Conservation (phyloP, 2,797 vertebrate genomes). For the Sebastes aleutianus region DNA sequence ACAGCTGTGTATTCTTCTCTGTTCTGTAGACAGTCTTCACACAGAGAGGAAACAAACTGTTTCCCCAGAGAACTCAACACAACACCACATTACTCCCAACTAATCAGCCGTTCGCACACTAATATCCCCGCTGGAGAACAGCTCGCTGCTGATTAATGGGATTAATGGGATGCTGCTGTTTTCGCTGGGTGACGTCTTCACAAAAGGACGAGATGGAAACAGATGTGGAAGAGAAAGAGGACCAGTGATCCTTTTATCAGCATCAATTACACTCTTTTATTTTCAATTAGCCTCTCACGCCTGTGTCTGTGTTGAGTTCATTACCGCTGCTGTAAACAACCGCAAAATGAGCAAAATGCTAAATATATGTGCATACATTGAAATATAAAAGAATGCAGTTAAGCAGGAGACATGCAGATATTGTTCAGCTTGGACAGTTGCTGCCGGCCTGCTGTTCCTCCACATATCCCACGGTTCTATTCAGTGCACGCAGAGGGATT, state of each 20-base stretch:
- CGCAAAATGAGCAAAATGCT: not conserved
- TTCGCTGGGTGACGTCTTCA: constrained; percentile 6
- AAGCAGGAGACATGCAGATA: not conserved
- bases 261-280: constrained; percentile 1
- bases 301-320: not conserved
- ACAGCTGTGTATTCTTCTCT: not conserved
- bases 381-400: not conserved
- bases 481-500: not conserved
- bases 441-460: not conserved
- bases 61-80: not conserved
- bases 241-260: not conserved
- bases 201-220: not conserved
- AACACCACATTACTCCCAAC: constrained; percentile 18
- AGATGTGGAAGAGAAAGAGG: not conserved
- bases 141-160: constrained; percentile 12
- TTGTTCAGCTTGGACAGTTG: not conserved
- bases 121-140: constrained; percentile 16
- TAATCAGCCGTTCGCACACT: constrained; percentile 33
- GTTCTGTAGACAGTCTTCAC: not conserved
- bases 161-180: constrained; percentile 6
- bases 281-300: not conserved
- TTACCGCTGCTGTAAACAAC: not conserved
- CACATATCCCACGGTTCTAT: not conserved
- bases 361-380: not conserved
- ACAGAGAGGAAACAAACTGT: not conserved